These are phyloP conservation scores for Hydrozoanthus tunicans DNA, from an alignment of 64 coral and sea anemone species.

Conservation along the genomic window DNA sequence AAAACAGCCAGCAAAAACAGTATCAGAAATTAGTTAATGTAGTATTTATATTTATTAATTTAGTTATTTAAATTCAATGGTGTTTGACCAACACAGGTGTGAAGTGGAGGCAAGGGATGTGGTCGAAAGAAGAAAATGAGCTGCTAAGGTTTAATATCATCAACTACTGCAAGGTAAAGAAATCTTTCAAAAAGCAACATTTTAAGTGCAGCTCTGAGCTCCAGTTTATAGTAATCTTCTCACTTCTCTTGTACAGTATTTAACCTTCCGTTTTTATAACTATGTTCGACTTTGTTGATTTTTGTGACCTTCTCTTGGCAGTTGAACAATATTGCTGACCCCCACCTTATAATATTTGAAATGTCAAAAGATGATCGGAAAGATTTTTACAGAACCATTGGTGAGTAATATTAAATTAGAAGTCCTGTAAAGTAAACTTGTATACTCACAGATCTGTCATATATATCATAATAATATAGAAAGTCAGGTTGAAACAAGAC, in stretches of 20 bases:
- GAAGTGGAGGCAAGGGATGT: constrained; percentile 99
- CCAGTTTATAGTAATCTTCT: too few species aligned
- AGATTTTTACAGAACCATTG: constrained; percentile 97
- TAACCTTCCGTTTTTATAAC: too few species aligned
- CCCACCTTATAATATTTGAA: constrained; percentile 91
- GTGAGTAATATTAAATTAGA: constrained; percentile 36
- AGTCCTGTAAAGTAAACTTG: not conserved
- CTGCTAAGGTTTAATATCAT: constrained; percentile 86
- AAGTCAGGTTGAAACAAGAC: too few species aligned
- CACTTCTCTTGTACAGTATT: too few species aligned
- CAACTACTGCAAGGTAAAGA: constrained; percentile 87
- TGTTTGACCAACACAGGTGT: constrained; percentile 58
- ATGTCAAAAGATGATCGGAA: constrained; percentile 97
- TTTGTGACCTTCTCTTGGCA: constrained; percentile 16
- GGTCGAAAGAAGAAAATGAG: constrained; percentile 98
- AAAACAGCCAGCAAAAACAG: too few species aligned
- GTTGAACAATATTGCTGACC: constrained; percentile 88
- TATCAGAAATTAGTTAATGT: too few species aligned
- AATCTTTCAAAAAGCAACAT: not conserved
- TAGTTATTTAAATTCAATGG: not conserved
- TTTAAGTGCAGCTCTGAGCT: not conserved
- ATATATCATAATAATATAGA: too few species aligned
- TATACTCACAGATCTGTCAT: not conserved
- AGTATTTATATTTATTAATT: too few species aligned
- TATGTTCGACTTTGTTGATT: not conserved